Percentiles rank a stretch among this genome's conserved stretches.
These are phyloP conservation scores for Anarsia innoxiella DNA, from an alignment of 2,888 invertebrate species.

Conservation along the genomic window DNA sequence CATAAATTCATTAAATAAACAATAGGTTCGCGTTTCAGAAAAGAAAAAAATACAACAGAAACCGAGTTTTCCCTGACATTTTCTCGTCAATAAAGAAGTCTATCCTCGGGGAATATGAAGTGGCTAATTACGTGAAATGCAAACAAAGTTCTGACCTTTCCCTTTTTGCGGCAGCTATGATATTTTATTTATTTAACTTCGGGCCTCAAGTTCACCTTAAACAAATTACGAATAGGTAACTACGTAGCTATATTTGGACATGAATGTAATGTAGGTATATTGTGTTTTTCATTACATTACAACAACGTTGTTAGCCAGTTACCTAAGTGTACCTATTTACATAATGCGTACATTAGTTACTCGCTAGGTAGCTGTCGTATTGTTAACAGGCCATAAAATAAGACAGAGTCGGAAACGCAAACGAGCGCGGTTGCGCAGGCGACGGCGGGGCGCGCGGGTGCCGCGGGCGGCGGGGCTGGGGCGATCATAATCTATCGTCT, in stretches of 20 bases:
- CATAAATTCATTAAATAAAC: too few species aligned
- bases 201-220: too few species aligned
- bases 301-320: slow-evolving; percentile 1
- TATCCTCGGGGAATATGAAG: not conserved
- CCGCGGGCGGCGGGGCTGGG: slow-evolving; percentile 7
- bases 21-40: too few species aligned
- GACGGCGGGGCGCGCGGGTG: slow-evolving; percentile 16
- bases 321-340: slow-evolving; percentile 10
- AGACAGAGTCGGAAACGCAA: slow-evolving; percentile 26
- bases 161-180: not conserved
- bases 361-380: slow-evolving; percentile 10
- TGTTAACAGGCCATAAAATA: slow-evolving; percentile 30
- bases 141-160: slow-evolving; percentile 1
- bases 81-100: too few species aligned
- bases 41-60: too few species aligned
- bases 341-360: slow-evolving; percentile 10
- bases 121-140: not conserved
- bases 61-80: too few species aligned
- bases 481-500: slow-evolving; percentile 53
- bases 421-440: slow-evolving; percentile 30
- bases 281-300: not conserved
- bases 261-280: not conserved
- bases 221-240: not conserved
- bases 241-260: too few species aligned
- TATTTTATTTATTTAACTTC: not conserved